Conservation (phyloP, 2,888 invertebrate species). For the Ceramica pisi region DNA sequence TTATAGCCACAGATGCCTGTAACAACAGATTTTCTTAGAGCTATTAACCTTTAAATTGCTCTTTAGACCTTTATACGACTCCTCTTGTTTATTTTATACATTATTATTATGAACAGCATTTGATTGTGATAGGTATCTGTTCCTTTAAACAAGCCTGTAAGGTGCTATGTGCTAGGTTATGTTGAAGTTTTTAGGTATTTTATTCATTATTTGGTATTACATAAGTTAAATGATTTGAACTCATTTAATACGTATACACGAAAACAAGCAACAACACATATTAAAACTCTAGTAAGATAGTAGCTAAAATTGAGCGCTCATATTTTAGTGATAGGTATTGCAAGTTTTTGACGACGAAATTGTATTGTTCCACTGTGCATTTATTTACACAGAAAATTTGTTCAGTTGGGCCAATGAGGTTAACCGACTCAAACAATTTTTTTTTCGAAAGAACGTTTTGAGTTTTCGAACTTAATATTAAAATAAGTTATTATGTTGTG, state of each 20-base stretch:
- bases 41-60: background rate
- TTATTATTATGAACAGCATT: background rate
- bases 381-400: constrained; percentile 36
- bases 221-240: no score
- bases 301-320: background rate
- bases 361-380: constrained; percentile 6
- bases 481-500: constrained; percentile 1
- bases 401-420: constrained; percentile 29
- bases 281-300: no score
- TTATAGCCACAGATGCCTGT: background rate
- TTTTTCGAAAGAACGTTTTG: background rate
- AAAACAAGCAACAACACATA: no score
- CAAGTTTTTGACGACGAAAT: constrained; percentile 11
- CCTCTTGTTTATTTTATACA: background rate
- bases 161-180: background rate
- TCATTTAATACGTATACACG: no score
- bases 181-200: background rate
- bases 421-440: constrained; percentile 13
- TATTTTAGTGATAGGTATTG: constrained; percentile 5
- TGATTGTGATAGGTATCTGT: no score
- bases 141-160: background rate
- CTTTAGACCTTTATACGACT: background rate
- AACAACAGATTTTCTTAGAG: background rate
- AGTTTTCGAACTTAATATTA: background rate
- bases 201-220: background rate